Evolutionary conservation across 1,140 invertebrate genomes (phyloP).

Genomic region (Xylocopa sonorina): DNA sequence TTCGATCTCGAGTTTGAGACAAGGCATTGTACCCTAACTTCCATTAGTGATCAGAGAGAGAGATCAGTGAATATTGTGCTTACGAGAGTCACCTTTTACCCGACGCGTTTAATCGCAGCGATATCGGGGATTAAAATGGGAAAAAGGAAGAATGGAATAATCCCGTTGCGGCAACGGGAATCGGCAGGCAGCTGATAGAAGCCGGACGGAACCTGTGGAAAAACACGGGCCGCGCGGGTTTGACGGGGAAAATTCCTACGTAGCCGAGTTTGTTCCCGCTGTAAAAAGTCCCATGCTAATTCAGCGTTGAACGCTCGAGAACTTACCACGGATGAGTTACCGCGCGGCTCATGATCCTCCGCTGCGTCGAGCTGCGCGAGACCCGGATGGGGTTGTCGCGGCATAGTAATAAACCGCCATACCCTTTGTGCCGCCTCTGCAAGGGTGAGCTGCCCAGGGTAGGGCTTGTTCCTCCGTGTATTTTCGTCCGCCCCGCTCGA

Average conservation of each 20-base stretch:
- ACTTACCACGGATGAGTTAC: constrained; percentile 43
- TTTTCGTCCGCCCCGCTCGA: no score
- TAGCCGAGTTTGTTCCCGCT: constrained; percentile 41
- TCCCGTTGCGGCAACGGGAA: neutral
- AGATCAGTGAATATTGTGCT: no score
- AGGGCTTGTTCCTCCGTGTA: neutral
- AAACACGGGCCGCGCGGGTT: constrained; percentile 65
- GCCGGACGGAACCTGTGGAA: constrained; percentile 56
- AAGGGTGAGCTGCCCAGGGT: no score
- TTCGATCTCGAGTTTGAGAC: no score
- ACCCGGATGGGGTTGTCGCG: constrained; percentile 21
- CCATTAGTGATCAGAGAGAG: no score
- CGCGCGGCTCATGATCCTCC: constrained; percentile 33
- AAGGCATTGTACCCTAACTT: no score
- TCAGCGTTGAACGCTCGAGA: constrained; percentile 27
- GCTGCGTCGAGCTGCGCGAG: constrained; percentile 26
- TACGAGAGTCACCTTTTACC: no score
- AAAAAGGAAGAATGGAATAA: constrained; percentile 24
- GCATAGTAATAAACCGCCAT: constrained; percentile 16
- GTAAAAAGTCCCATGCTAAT: constrained; percentile 53
- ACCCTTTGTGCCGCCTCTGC: neutral
- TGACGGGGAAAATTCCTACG: constrained; percentile 72
- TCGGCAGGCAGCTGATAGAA: neutral
- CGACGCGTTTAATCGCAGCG: neutral
- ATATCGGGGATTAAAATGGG: neutral